These are phyloP conservation scores for Lasioglossum pauxillum DNA, from an alignment of 2,888 invertebrate species.

Conservation along the genomic window DNA sequence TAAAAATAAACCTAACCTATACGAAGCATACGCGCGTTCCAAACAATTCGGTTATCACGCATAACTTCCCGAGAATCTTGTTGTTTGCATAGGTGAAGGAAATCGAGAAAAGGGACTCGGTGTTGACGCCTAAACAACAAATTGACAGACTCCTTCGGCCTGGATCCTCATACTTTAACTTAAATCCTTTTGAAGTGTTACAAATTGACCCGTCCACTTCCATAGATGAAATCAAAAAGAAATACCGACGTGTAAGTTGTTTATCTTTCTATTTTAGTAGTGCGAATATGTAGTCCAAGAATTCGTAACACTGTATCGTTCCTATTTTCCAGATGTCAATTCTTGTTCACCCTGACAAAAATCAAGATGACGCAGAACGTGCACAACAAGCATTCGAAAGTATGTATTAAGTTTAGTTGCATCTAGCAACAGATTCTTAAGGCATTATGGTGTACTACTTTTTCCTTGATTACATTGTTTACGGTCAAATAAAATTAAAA, in stretches of 20 bases:
- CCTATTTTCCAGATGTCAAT: slow-evolving; percentile 91
- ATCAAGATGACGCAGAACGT: slow-evolving; percentile 97
- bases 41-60: slow-evolving; percentile 32
- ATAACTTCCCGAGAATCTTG: slow-evolving; percentile 51
- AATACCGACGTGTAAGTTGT: slow-evolving; percentile 91
- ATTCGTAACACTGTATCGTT: slow-evolving; percentile 12
- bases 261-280: not conserved
- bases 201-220: slow-evolving; percentile 96
- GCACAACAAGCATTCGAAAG: slow-evolving; percentile 96
- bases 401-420: slow-evolving; percentile 71
- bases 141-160: slow-evolving; percentile 97
- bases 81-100: slow-evolving; percentile 93
- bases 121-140: slow-evolving; percentile 98
- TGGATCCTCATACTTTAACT: slow-evolving; percentile 99
- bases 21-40: slow-evolving; percentile 35
- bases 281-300: not conserved
- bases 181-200: slow-evolving; percentile 97
- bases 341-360: slow-evolving; percentile 99
- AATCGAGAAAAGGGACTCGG: slow-evolving; percentile 98
- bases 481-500: not conserved
- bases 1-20: slow-evolving; percentile 67
- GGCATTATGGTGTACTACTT: not conserved
- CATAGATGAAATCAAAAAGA: slow-evolving; percentile 97
- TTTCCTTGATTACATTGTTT: not conserved
- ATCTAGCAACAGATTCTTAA: not conserved